These are phyloP conservation scores for Ormyrus pomaceus DNA, from an alignment of 2,888 invertebrate genomes.

Conservation along the genomic window DNA sequence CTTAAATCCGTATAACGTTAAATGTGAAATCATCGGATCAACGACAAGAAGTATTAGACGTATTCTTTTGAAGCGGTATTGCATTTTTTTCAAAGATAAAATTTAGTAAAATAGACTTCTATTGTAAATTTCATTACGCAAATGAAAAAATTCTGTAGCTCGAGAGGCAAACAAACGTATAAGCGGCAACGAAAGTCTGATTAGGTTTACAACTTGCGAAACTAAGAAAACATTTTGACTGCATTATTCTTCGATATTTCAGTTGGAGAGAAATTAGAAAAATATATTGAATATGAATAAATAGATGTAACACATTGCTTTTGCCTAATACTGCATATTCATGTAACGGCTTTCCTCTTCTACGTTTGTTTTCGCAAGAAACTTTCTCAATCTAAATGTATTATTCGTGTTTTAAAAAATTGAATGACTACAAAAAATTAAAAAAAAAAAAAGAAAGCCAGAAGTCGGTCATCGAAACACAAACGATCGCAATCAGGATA, in stretches of 20 bases:
- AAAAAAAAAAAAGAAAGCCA: neutral
- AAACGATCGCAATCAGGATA: neutral
- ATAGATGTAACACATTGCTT: too few relatives aligned
- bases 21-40: neutral
- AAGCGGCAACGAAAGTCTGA: constrained; percentile 59
- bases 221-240: constrained; percentile 11
- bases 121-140: too few relatives aligned
- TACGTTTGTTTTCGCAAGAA: constrained; percentile 14
- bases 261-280: too few relatives aligned
- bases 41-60: constrained; percentile 36
- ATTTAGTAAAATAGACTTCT: too few relatives aligned
- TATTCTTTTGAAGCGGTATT: too few relatives aligned
- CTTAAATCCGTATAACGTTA: too few relatives aligned
- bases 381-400: constrained; percentile 38
- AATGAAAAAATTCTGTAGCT: constrained; percentile 35
- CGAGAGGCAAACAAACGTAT: constrained; percentile 29
- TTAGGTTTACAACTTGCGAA: constrained; percentile 56
- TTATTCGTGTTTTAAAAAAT: constrained; percentile 30
- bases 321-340: too few relatives aligned
- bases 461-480: constrained; percentile 18
- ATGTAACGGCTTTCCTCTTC: too few relatives aligned
- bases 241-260: constrained; percentile 2
- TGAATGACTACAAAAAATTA: neutral
- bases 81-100: too few relatives aligned
- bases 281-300: too few relatives aligned